These are phyloP conservation scores for Brachionus koreanus DNA, from an alignment of 1,140 invertebrate species.

Conservation along the genomic window DNA sequence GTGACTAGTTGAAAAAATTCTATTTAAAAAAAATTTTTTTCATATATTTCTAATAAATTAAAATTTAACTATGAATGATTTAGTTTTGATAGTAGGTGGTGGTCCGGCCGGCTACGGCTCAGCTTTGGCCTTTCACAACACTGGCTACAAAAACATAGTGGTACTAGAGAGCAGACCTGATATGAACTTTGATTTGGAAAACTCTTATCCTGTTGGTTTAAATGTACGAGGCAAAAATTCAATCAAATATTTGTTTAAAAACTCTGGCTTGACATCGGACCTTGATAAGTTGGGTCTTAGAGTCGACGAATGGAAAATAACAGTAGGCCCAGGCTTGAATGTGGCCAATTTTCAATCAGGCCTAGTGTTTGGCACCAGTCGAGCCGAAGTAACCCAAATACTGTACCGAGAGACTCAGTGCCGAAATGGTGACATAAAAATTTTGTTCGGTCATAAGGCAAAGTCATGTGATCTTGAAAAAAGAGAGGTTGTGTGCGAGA, in stretches of 20 bases:
- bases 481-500: background rate
- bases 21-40: too few relatives aligned
- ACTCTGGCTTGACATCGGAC: background rate
- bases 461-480: background rate
- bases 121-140: background rate
- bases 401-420: background rate
- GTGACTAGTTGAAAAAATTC: too few relatives aligned
- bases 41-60: background rate
- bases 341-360: conserved; percentile 30
- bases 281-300: background rate
- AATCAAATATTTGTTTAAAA: background rate
- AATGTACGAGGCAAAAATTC: conserved; percentile 12
- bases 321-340: conserved; percentile 1
- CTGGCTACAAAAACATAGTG: background rate
- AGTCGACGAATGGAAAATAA: conserved; percentile 26
- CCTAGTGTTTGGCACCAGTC: background rate
- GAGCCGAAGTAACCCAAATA: conserved; percentile 22
- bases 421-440: conserved; percentile 1
- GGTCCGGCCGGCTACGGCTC: background rate
- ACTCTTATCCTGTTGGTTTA: background rate
- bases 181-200: conserved; percentile 2
- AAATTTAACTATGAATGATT: conserved; percentile 2
- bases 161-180: background rate
- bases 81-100: background rate
- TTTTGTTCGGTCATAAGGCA: background rate